Percentiles rank a stretch among this genome's conserved stretches.
phyloP scores from a whole-genome alignment of 2,113 vertebrate genomes.

The Larimichthys polyactis region DNA sequence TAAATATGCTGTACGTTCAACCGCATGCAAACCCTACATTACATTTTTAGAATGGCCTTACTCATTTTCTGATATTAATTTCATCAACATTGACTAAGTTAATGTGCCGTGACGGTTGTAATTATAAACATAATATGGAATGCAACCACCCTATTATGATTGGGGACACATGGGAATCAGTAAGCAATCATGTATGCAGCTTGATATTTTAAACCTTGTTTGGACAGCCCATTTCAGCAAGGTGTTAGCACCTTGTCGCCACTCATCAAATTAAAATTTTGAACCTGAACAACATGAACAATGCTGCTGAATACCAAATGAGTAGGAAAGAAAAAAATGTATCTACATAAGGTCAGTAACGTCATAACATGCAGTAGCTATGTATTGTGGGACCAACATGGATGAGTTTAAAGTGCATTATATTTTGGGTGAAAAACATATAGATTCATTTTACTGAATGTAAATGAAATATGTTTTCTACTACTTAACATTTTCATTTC shows the following conservation, averaged over 20 bases:
- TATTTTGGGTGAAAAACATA: slow-evolving; percentile 31
- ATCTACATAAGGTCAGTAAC: slow-evolving; percentile 31
- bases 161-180: slow-evolving; percentile 69
- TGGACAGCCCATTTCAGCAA: slow-evolving; percentile 63
- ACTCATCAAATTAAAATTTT: slow-evolving; percentile 70
- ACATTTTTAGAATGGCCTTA: slow-evolving; percentile 38
- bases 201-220: slow-evolving; percentile 75
- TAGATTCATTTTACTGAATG: slow-evolving; percentile 50
- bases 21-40: slow-evolving; percentile 22
- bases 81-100: slow-evolving; percentile 74
- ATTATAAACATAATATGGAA: slow-evolving; percentile 79
- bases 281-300: slow-evolving; percentile 61
- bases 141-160: slow-evolving; percentile 71
- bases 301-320: slow-evolving; percentile 56
- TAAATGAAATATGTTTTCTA: slow-evolving; percentile 49
- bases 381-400: not conserved
- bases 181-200: slow-evolving; percentile 69
- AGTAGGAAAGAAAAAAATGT: slow-evolving; percentile 15
- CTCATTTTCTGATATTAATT: slow-evolving; percentile 73
- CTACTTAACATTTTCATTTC: slow-evolving; percentile 66
- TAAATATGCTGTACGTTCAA: slow-evolving; percentile 17
- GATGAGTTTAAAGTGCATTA: slow-evolving; percentile 15
- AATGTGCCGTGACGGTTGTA: slow-evolving; percentile 78
- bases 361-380: not conserved
- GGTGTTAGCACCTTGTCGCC: slow-evolving; percentile 67